Conservation (phyloP, 2,113 vertebrate genomes). For the Dascyllus trimaculatus region DNA sequence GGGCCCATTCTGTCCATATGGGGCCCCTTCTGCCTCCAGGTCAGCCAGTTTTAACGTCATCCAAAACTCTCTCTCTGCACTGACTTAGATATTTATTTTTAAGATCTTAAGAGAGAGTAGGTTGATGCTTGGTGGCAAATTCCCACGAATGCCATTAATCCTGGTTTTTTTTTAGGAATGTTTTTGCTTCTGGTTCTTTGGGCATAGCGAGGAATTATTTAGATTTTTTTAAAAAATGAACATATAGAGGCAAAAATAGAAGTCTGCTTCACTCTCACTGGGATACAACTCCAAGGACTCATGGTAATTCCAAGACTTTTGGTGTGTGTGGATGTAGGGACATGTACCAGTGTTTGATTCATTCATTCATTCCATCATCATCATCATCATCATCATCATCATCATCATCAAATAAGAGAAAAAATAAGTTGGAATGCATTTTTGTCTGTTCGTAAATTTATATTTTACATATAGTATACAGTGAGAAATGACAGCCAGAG, state of each 20-base stretch:
- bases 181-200: not conserved
- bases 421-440: too few relatives aligned
- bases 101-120: not conserved
- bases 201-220: not conserved
- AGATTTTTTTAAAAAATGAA: constrained; percentile 5
- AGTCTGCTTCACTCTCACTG: not conserved
- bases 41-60: constrained; percentile 34
- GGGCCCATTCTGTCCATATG: constrained; percentile 44
- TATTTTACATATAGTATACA: too few relatives aligned
- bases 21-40: constrained; percentile 34
- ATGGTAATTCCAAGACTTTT: not conserved
- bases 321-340: not conserved
- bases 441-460: too few relatives aligned
- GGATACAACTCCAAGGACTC: not conserved
- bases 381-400: not conserved
- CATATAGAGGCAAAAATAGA: not conserved
- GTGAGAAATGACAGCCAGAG: constrained; percentile 14
- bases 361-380: not conserved
- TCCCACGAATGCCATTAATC: not conserved
- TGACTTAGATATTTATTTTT: constrained; percentile 17
- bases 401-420: not conserved
- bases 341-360: not conserved
- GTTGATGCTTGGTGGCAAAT: not conserved
- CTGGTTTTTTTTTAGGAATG: not conserved
- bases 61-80: constrained; percentile 29